Conservation (phyloP, 2,888 invertebrate species). For the Lasioglossum pauxillum region DNA sequence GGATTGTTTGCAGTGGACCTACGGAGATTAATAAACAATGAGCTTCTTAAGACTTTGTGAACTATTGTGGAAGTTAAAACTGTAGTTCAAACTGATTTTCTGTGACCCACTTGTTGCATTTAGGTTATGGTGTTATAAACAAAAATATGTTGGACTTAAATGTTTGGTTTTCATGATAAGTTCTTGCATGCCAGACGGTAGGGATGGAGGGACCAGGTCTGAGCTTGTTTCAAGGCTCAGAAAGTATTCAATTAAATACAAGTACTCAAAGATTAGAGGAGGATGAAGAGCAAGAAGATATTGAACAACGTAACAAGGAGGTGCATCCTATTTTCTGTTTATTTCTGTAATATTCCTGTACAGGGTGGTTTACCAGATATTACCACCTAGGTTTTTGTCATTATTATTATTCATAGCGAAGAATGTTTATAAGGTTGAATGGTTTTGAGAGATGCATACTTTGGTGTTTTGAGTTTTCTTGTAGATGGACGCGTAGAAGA, state of each 20-base stretch:
- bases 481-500: too few species aligned
- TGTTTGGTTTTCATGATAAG: slow-evolving; percentile 70
- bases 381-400: too few species aligned
- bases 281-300: slow-evolving; percentile 90
- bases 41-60: slow-evolving; percentile 44
- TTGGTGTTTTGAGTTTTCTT: too few species aligned
- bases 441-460: too few species aligned
- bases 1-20: slow-evolving; percentile 36
- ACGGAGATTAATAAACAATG: slow-evolving; percentile 53
- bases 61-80: slow-evolving; percentile 43
- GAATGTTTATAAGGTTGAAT: too few species aligned
- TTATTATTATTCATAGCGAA: too few species aligned
- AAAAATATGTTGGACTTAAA: slow-evolving; percentile 80
- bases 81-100: slow-evolving; percentile 66
- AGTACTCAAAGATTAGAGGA: slow-evolving; percentile 88
- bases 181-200: slow-evolving; percentile 69
- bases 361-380: too few species aligned
- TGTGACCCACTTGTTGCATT: slow-evolving; percentile 82
- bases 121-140: slow-evolving; percentile 83
- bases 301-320: slow-evolving; percentile 88
- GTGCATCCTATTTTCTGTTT: slow-evolving; percentile 80
- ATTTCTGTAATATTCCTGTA: neutral
- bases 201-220: slow-evolving; percentile 87
- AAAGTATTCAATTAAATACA: slow-evolving; percentile 88
- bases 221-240: slow-evolving; percentile 90